phyloP scores from a whole-genome alignment of 1,140 invertebrate genomes.

The Eriosoma lanigerum region DNA sequence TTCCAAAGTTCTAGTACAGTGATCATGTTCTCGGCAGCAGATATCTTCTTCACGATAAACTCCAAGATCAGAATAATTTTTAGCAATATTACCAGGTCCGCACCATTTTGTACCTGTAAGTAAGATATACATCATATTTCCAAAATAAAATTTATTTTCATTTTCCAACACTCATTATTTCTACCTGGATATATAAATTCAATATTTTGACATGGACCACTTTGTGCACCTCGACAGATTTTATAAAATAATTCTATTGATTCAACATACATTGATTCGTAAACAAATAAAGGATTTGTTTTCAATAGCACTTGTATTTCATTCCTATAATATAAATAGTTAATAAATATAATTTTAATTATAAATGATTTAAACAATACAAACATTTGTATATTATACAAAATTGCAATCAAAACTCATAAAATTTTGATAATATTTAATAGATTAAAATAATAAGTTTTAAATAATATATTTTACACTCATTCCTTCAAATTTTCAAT shows the following conservation, averaged over 20 bases:
- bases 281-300: conserved; percentile 16
- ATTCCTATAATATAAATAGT: neutral
- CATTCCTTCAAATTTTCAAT: too few species aligned
- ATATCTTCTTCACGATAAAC: conserved; percentile 66
- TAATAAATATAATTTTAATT: too few species aligned
- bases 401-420: too few species aligned
- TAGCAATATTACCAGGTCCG: conserved; percentile 68
- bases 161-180: neutral
- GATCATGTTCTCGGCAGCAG: conserved; percentile 77
- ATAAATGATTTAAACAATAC: too few species aligned
- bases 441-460: too few species aligned
- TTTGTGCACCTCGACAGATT: conserved; percentile 15
- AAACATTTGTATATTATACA: too few species aligned
- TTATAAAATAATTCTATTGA: conserved; percentile 38
- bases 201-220: conserved; percentile 17
- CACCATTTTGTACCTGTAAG: conserved; percentile 71
- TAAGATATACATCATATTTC: neutral
- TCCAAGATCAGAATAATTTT: conserved; percentile 68
- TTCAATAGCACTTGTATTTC: conserved; percentile 9
- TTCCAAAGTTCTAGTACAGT: conserved; percentile 62
- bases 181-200: conserved; percentile 45
- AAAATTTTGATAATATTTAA: too few species aligned
- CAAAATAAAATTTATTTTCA: neutral
- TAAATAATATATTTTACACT: too few species aligned
- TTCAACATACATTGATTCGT: conserved; percentile 16